phyloP scores from a whole-genome alignment of 2,797 vertebrate species.

The Myotis planiceps region DNA sequence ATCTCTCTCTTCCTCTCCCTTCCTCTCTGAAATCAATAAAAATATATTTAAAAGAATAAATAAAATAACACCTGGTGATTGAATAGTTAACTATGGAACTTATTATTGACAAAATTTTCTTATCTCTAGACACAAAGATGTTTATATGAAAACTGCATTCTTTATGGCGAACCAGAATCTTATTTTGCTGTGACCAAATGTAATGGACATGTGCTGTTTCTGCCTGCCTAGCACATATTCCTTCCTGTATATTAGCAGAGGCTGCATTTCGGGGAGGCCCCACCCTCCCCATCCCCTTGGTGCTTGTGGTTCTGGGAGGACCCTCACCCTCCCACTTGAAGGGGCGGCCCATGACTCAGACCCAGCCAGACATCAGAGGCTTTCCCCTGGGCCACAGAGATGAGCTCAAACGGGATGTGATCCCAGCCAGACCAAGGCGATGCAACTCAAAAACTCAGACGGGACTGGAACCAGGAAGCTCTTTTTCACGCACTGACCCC shows the following conservation, averaged over 20 bases:
- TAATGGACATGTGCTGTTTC: constrained; percentile 77
- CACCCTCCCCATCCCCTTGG: not conserved
- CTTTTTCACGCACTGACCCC: constrained; percentile 48
- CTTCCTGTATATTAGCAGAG: constrained; percentile 63
- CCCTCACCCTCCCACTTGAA: constrained; percentile 27
- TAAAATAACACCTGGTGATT: constrained; percentile 34
- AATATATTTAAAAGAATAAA: too few species aligned
- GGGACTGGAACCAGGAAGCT: constrained; percentile 27
- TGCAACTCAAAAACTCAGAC: constrained; percentile 22
- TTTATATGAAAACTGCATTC: constrained; percentile 78
- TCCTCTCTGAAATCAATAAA: too few species aligned
- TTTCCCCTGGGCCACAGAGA: constrained; percentile 49
- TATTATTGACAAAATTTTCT: constrained; percentile 70
- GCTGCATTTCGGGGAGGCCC: not conserved
- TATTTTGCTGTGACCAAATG: constrained; percentile 76
- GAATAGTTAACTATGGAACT: constrained; percentile 69
- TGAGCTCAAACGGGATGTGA: constrained; percentile 36
- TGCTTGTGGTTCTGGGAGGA: constrained; percentile 21
- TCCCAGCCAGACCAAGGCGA: constrained; percentile 63
- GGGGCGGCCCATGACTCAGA: constrained; percentile 59
- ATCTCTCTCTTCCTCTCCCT: too few species aligned
- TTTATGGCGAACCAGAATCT: constrained; percentile 75
- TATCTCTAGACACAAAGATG: constrained; percentile 75
- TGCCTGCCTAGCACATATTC: constrained; percentile 61
- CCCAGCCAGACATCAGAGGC: not conserved